Evolutionary conservation across 2,888 invertebrate genomes (phyloP).

Genomic region (Noctua janthina): DNA sequence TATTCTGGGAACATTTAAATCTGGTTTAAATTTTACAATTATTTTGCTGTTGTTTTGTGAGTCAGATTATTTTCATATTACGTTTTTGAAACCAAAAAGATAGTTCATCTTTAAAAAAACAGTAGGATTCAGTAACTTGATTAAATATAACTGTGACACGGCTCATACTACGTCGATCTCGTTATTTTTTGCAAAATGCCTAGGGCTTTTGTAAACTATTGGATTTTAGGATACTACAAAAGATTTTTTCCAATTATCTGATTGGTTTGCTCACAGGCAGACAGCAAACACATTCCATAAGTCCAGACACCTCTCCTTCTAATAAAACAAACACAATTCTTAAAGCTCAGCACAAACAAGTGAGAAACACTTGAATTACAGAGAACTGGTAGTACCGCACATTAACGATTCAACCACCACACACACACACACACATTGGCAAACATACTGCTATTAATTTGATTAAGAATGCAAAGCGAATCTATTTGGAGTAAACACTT

Average conservation of each 20-base stretch:
- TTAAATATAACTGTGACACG: not conserved
- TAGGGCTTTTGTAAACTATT: not conserved
- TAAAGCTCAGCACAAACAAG: conserved; percentile 33
- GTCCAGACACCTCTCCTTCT: not conserved
- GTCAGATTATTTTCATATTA: not conserved
- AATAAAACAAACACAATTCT: conserved; percentile 30
- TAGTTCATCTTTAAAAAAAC: not conserved
- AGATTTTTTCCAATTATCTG: not conserved
- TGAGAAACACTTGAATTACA: conserved; percentile 51
- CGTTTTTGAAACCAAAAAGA: not conserved
- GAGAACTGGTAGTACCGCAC: conserved; percentile 47
- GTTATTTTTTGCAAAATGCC: not conserved
- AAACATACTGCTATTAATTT: conserved; percentile 55
- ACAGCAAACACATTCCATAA: not conserved
- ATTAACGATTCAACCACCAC: conserved; percentile 46
- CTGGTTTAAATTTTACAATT: conserved; percentile 12
- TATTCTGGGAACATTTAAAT: not conserved
- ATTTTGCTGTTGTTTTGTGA: conserved; percentile 22
- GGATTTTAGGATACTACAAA: not conserved
- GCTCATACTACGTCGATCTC: not conserved
- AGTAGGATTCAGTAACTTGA: not conserved
- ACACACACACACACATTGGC: conserved; percentile 14
- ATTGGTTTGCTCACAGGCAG: not conserved
- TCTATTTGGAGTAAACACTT: conserved; percentile 42
- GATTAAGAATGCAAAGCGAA: conserved; percentile 63